Evolutionary conservation across 2,888 invertebrate species (phyloP).

Genomic region (Timema podura): DNA sequence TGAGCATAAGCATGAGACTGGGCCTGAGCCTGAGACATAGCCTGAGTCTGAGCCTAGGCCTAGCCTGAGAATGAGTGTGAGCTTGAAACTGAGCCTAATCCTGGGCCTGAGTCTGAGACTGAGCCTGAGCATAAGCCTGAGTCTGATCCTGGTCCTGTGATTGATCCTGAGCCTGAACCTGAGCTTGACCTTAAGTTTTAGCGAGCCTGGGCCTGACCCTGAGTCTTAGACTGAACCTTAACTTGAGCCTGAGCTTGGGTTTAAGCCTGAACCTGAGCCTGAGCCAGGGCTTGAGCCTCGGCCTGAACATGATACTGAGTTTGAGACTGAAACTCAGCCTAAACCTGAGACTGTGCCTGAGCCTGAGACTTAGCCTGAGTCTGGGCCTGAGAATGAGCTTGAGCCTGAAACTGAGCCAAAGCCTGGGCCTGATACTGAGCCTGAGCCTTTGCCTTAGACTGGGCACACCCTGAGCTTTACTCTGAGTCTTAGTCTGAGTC

Average conservation of each 20-base stretch:
- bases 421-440: conserved; percentile 31
- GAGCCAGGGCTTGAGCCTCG: conserved; percentile 22
- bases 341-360: conserved; percentile 19
- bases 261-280: conserved; percentile 34
- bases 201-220: conserved; percentile 6
- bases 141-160: conserved; percentile 33
- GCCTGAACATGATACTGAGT: conserved; percentile 24
- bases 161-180: conserved; percentile 30
- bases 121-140: conserved; percentile 30
- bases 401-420: conserved; percentile 34
- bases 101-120: conserved; percentile 32
- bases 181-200: conserved; percentile 31
- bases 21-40: background rate
- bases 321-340: conserved; percentile 30
- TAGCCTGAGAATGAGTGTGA: conserved; percentile 26
- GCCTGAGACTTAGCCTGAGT: conserved; percentile 30
- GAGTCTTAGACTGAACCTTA: conserved; percentile 2
- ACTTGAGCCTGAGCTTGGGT: background rate
- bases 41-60: conserved; percentile 18
- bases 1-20: background rate
- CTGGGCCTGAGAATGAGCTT: conserved; percentile 31
- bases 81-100: conserved; percentile 30
- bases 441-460: conserved; percentile 15
- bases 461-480: conserved; percentile 39
- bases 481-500: background rate